phyloP scores from a whole-genome alignment of 2,797 vertebrate species.

The Valencia hispanica region DNA sequence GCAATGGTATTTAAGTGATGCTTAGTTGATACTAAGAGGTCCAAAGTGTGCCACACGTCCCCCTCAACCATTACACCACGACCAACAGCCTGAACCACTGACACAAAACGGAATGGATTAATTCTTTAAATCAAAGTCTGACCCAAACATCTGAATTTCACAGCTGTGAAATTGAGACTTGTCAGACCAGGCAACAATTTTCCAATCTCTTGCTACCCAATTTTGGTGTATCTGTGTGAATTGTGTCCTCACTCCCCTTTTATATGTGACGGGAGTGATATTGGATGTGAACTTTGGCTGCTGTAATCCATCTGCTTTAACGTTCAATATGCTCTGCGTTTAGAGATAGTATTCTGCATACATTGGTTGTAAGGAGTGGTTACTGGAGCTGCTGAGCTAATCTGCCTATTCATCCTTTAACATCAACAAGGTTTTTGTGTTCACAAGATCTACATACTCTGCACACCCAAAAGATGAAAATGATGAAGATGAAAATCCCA shows the following conservation, averaged over 20 bases:
- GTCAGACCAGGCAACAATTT: not conserved
- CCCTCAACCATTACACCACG: not conserved
- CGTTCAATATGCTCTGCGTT: not conserved
- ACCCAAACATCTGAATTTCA: not conserved
- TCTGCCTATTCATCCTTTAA: not conserved
- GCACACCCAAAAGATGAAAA: not conserved
- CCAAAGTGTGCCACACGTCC: not conserved
- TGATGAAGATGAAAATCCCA: not conserved
- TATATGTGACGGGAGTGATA: not conserved
- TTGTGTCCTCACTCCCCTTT: not conserved
- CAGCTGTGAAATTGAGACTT: not conserved
- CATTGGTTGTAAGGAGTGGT: not conserved
- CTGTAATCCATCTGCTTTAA: not conserved
- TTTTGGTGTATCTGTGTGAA: not conserved
- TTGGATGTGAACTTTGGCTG: not conserved
- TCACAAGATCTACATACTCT: not conserved
- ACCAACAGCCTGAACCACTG: not conserved
- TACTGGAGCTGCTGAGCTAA: not conserved
- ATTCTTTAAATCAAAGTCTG: not conserved
- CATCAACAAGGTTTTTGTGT: not conserved
- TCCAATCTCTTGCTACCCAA: not conserved
- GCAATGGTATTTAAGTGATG: not conserved
- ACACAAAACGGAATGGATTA: not conserved
- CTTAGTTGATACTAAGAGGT: not conserved
- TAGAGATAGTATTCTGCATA: not conserved